Evolutionary conservation across 2,888 invertebrate genomes (phyloP).

Genomic region (Drosophila multiciliata): DNA sequence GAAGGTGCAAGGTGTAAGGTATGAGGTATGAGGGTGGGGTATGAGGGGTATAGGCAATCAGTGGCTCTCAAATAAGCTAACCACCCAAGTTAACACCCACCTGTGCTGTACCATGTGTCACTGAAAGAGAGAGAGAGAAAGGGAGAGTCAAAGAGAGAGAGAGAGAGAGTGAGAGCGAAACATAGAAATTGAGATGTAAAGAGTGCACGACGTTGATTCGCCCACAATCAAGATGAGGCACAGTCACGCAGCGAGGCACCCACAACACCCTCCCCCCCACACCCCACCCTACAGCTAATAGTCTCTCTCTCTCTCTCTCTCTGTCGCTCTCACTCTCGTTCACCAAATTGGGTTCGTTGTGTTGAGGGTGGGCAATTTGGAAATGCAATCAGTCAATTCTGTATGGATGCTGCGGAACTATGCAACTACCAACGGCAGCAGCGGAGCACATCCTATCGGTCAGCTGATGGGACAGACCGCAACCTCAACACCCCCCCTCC

Average conservation of each 20-base stretch:
- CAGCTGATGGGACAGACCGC: constrained; percentile 54
- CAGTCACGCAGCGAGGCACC: constrained; percentile 11
- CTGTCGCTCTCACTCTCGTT: constrained; percentile 3
- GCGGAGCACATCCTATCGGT: constrained; percentile 26
- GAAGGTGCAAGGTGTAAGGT: not conserved
- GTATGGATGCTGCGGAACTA: constrained; percentile 1
- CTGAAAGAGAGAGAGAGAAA: not conserved
- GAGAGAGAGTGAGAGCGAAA: not conserved
- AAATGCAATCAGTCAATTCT: constrained; percentile 29
- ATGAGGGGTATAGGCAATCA: constrained; percentile 33
- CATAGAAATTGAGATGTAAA: constrained; percentile 20
- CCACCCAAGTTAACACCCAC: constrained; percentile 66
- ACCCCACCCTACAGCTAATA: not conserved
- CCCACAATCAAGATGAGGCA: constrained; percentile 37
- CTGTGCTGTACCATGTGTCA: constrained; percentile 4
- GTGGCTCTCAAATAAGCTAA: constrained; percentile 43
- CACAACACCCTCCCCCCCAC: not conserved
- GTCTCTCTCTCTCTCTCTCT: not conserved
- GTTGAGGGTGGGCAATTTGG: not conserved
- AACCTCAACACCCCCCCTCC: constrained; percentile 11
- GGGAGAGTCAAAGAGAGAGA: not conserved
- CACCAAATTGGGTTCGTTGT: not conserved
- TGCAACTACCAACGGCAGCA: constrained; percentile 5
- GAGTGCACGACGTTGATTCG: constrained; percentile 62
- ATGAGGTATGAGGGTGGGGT: not conserved